Evolutionary conservation across 2,113 vertebrate genomes (phyloP).

Genomic region (Pangasianodon hypophthalmus): DNA sequence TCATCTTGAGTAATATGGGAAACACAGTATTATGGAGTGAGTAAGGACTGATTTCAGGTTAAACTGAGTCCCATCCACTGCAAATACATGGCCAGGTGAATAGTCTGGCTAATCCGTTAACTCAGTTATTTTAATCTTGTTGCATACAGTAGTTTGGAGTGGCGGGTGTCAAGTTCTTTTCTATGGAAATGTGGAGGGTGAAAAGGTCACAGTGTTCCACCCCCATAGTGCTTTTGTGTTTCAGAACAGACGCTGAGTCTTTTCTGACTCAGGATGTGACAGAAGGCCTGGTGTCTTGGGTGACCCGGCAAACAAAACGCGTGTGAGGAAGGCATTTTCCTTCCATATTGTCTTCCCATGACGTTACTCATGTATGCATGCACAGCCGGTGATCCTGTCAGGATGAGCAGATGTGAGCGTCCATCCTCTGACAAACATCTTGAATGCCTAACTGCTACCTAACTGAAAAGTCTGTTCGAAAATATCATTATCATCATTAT

Average conservation of each 20-base stretch:
- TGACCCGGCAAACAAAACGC: constrained; percentile 34
- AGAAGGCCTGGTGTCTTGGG: constrained; percentile 13
- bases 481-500: no score
- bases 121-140: background rate
- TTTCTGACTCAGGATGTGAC: constrained; percentile 21
- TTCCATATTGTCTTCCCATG: constrained; percentile 35
- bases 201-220: background rate
- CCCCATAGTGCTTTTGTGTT: constrained; percentile 33
- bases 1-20: background rate
- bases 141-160: background rate
- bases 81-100: background rate
- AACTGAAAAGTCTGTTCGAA: background rate
- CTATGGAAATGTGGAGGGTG: background rate
- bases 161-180: constrained; percentile 30
- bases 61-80: background rate
- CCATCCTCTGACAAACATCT: background rate
- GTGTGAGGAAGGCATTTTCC: constrained; percentile 30
- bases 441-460: background rate
- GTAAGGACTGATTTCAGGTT: background rate
- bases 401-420: constrained; percentile 14
- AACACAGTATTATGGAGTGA: background rate
- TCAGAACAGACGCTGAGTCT: background rate
- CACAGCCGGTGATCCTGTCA: constrained; percentile 1
- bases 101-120: background rate
- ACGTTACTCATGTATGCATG: constrained; percentile 21